A percentile compares a stretch with the other conserved stretches of the same genome.
These are phyloP conservation scores for Peromyscus eremicus DNA, from an alignment of 2,797 vertebrate genomes.

Conservation along the genomic window DNA sequence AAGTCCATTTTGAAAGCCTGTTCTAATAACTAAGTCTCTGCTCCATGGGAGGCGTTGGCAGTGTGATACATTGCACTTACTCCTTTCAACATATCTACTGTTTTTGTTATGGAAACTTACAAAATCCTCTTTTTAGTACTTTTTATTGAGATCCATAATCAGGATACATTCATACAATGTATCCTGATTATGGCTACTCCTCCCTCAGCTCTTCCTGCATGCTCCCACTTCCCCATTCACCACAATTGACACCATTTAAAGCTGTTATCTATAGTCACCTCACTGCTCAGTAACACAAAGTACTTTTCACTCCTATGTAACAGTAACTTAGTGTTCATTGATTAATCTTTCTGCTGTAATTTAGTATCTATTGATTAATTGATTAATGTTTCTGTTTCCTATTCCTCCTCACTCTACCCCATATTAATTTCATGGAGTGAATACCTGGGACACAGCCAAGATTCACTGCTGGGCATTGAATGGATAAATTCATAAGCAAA, in stretches of 20 bases:
- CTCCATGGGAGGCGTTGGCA: not conserved
- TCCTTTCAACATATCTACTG: not conserved
- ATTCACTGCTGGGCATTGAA: not conserved
- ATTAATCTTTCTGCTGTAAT: not conserved
- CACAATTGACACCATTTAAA: not conserved
- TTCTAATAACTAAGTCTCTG: not conserved
- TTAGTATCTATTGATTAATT: too few relatives aligned
- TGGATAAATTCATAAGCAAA: not conserved
- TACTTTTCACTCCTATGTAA: not conserved
- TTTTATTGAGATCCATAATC: not conserved
- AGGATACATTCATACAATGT: too few relatives aligned
- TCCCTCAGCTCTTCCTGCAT: not conserved
- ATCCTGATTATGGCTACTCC: not conserved
- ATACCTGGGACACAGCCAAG: not conserved
- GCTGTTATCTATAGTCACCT: not conserved
- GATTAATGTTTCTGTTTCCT: not conserved
- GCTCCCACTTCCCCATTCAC: fast-evolving
- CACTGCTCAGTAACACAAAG: not conserved
- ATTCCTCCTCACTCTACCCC: too few relatives aligned
- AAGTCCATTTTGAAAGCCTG: not conserved
- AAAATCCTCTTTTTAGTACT: not conserved
- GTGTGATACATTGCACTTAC: not conserved
- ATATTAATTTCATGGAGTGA: not conserved
- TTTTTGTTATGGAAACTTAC: not conserved
- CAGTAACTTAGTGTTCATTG: not conserved